Percentiles rank a stretch among this genome's conserved stretches.
Conservation (phyloP, 2,113 vertebrate genomes). For the Setophaga kirtlandii region DNA sequence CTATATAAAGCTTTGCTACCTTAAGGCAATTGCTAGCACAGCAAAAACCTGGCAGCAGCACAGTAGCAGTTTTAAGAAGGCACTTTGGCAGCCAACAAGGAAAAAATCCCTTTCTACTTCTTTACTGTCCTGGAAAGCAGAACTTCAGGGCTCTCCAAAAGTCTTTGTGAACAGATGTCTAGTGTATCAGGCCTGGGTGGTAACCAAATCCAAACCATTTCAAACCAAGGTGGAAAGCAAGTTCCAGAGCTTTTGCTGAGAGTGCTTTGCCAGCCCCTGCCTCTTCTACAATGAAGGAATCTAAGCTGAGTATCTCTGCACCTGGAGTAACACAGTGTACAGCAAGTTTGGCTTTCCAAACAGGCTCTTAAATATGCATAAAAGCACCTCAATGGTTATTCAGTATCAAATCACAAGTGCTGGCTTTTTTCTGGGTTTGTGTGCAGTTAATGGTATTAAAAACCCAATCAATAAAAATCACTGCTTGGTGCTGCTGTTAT, state of each 20-base stretch:
- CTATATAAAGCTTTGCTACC: background rate
- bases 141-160: background rate
- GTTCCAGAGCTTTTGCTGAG: background rate
- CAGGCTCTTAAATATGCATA: fast-evolving
- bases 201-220: slow-evolving; percentile 12
- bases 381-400: background rate
- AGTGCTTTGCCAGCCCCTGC: background rate
- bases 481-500: background rate
- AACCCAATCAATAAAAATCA: background rate
- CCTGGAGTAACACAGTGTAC: background rate
- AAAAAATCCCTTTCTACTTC: background rate
- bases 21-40: background rate
- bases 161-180: background rate
- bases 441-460: background rate
- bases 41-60: background rate
- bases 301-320: background rate
- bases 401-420: background rate
- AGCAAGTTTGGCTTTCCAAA: background rate
- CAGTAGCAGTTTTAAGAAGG: background rate
- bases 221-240: background rate
- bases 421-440: background rate
- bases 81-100: background rate
- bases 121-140: background rate
- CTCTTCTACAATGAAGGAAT: background rate
- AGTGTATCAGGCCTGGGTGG: background rate